Base-by-base conservation (phyloP, 2,113 vertebrate species). In the Peromyscus leucopus region DNA sequence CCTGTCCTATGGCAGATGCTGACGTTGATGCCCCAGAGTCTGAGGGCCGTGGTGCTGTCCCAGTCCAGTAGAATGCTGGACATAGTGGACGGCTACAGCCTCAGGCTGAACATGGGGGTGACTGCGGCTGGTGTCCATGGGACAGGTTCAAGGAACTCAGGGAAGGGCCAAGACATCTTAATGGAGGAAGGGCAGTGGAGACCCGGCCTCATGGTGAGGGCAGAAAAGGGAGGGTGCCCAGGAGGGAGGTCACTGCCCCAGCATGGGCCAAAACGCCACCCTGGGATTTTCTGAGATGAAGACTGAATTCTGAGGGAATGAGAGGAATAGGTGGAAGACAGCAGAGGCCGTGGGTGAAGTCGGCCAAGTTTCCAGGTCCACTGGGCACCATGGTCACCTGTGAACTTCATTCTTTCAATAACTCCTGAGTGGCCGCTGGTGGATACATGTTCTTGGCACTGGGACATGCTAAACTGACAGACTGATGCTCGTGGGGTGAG, bases 301-400 rank as follows among this genome's bases (percentile, higher is more conserved):
- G 6, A 7, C 0, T 9, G 4, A 48, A 1, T n/a, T 13, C 12
- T 17, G 17, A 69, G 48, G 28, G 86, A 67, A 51, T 22, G n/a
- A 3, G 31, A 22, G 2, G 65, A 7, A 4, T 0, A 31, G 3
- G 22, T 9, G 0, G 3, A 24, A 65, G 55, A 22, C 36, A 46
- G 33, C 11, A 10, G 39, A 46, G 55, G 55, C 21, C 67, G 1
- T 0, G 1, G 0, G 19, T 7, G 36, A 16, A 39, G 31, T 17
- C 12, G 4, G 15, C 46, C n/a, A 4, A 72, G 57, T 39, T 74
- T 61, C 76, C 71, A 48, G 31, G 15, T 21, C 31, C 31, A 12
- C 26, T 0, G 9, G 72, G 4, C 24, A 7, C 21, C 61, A 24
- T 16, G 2, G 24, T 48, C 55, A 5, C 63, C 59, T 15, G 42